Evolutionary conservation across 1,140 invertebrate species (phyloP), one percentile per base, ranked within the genome.

Genomic region (Heliconius eleuchia): DNA sequence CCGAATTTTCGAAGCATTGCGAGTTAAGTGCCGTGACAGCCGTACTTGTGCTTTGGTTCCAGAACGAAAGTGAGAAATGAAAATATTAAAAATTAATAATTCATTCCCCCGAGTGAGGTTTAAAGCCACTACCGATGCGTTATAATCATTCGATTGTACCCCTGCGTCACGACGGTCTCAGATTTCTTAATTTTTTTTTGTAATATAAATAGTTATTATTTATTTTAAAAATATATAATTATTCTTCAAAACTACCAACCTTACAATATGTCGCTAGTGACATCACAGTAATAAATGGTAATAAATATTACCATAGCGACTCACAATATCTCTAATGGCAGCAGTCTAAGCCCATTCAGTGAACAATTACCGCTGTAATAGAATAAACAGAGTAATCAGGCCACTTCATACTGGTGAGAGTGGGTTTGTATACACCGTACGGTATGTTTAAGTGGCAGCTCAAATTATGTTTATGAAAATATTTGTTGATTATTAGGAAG

Each of bases 371-470:
- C 80, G 86, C 81, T 84, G 87, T 93, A 92, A 93, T 92, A 92
- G 89, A 93, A 92, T 93, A 93, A 93, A 92, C 92, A 89, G 90
- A 88, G 92, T 93, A 93, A 93, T 93, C 91, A 93, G 87, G 80
- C 87, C 89, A 91, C 90, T 92, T 92, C 90, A 88, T 86, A 73
- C 82, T 76, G 80, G 73, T 74, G 34, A 74, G 84, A 88, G 84
- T 83, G 87, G 85, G 88, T 87, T 66, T 66, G 27, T 27, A 66
- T 6, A 66, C 60, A 30, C 5, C 60, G 13, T 30, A 66, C 60
- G 60, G 3, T 30, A 30, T 27, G 30, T 66, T 66, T 16, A 4
- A 30, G 60, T 66, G 60, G 27, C 4, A 66, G 60, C 9, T 30
- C 30, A 27, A n/a, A n/a, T n/a, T 57, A 57, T 57, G 3, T 57